phyloP scores from a whole-genome alignment of 2,113 vertebrate species.

The Platycercus adscitus region DNA sequence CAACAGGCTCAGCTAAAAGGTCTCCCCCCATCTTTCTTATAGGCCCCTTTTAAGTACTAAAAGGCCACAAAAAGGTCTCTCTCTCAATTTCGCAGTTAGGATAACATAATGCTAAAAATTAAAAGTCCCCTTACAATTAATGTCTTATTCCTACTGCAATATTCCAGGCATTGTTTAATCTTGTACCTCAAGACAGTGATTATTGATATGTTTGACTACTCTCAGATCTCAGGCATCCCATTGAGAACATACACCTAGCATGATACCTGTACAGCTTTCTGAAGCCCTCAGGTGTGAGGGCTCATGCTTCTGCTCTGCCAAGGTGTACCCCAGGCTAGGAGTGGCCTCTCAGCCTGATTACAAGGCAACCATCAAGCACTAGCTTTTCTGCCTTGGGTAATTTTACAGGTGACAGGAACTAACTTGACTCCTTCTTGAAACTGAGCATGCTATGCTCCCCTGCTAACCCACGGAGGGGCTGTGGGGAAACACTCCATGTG shows the following conservation, averaged over 20 bases:
- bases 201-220: not conserved
- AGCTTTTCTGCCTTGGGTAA: not conserved
- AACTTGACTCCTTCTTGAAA: not conserved
- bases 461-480: not conserved
- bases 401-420: not conserved
- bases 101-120: not conserved
- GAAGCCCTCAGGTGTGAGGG: not conserved
- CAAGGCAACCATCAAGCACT: not conserved
- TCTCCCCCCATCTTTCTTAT: not conserved
- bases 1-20: not conserved
- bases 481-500: not conserved
- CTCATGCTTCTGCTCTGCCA: not conserved
- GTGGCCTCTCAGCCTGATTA: not conserved
- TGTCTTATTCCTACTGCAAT: not conserved
- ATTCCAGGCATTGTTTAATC: not conserved
- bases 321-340: not conserved
- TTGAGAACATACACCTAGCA: not conserved
- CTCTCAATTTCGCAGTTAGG: not conserved
- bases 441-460: not conserved
- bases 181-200: fast-evolving
- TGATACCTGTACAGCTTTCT: fast-evolving
- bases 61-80: not conserved
- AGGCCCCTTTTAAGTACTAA: not conserved
- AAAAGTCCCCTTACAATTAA: not conserved
- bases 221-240: not conserved